phyloP scores from a whole-genome alignment of 1,140 invertebrate species.

The Camponotus vicinus region DNA sequence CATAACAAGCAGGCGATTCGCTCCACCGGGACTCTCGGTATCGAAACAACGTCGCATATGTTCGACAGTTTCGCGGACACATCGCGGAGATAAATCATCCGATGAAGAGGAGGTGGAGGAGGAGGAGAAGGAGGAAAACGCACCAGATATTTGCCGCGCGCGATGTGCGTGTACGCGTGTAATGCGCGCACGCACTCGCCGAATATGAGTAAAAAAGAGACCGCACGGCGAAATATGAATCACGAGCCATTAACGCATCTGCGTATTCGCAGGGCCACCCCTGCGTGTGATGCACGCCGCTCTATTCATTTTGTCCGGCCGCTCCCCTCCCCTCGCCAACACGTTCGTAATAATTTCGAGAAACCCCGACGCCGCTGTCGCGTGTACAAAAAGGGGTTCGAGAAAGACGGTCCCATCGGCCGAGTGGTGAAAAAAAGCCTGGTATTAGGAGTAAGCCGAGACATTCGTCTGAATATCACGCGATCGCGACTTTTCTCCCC shows the following conservation, averaged over 20 bases:
- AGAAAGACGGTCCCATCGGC: slow-evolving; percentile 11
- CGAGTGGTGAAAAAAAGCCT: slow-evolving; percentile 9
- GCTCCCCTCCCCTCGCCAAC: slow-evolving; percentile 54
- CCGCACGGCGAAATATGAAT: slow-evolving; percentile 66
- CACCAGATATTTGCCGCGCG: slow-evolving; percentile 31
- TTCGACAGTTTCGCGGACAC: slow-evolving; percentile 29
- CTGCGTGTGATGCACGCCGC: not conserved
- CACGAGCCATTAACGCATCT: slow-evolving; percentile 66
- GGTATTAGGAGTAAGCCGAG: slow-evolving; percentile 35
- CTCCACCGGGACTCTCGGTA: not conserved
- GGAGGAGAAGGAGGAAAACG: too few species aligned
- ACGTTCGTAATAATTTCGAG: slow-evolving; percentile 74
- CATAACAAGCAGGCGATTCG: slow-evolving; percentile 13
- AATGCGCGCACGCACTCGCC: not conserved
- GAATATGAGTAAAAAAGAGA: slow-evolving; percentile 17
- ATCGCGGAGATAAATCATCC: slow-evolving; percentile 44
- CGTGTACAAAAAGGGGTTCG: slow-evolving; percentile 46
- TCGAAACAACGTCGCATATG: slow-evolving; percentile 44
- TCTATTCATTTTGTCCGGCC: slow-evolving; percentile 68
- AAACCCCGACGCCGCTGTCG: slow-evolving; percentile 67
- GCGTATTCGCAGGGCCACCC: slow-evolving; percentile 67
- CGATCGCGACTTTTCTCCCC: slow-evolving; percentile 1
- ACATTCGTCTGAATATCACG: slow-evolving; percentile 32
- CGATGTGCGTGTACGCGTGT: not conserved
- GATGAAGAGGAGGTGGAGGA: not conserved